phyloP scores from a whole-genome alignment of 1,140 invertebrate species.

The Theocolax elegans region DNA sequence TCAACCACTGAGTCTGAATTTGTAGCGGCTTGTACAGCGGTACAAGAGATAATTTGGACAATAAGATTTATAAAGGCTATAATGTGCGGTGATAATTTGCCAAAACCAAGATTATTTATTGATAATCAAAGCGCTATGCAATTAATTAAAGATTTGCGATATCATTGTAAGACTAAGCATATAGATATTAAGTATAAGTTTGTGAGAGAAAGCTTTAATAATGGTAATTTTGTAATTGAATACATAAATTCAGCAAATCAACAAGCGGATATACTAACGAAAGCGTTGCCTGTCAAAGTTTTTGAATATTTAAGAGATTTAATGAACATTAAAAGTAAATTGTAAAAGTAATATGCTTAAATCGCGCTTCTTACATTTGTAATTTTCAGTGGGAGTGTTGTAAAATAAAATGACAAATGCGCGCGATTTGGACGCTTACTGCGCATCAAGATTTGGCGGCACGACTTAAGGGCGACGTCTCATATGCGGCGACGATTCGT shows the following conservation, averaged over 20 bases:
- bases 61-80: background rate
- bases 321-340: background rate
- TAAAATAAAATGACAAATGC: too few relatives aligned
- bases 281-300: constrained; percentile 10
- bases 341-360: too few relatives aligned
- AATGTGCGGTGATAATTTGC: background rate
- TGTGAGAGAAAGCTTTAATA: constrained; percentile 42
- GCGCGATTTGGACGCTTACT: too few relatives aligned
- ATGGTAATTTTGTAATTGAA: constrained; percentile 38
- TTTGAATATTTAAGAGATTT: constrained; percentile 2
- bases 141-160: constrained; percentile 43
- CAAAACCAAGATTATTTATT: background rate
- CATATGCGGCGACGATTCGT: too few relatives aligned
- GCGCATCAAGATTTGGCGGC: too few relatives aligned
- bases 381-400: constrained; percentile 1
- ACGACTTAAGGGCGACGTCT: too few relatives aligned
- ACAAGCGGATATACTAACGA: constrained; percentile 27
- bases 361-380: background rate
- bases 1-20: constrained; percentile 33
- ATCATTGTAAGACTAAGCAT: constrained; percentile 46
- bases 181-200: constrained; percentile 49
- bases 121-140: background rate
- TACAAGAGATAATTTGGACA: constrained; percentile 6
- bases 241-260: constrained; percentile 36
- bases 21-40: background rate